Conservation (phyloP, 2,113 vertebrate species). For the Cyprinodon variegatus region DNA sequence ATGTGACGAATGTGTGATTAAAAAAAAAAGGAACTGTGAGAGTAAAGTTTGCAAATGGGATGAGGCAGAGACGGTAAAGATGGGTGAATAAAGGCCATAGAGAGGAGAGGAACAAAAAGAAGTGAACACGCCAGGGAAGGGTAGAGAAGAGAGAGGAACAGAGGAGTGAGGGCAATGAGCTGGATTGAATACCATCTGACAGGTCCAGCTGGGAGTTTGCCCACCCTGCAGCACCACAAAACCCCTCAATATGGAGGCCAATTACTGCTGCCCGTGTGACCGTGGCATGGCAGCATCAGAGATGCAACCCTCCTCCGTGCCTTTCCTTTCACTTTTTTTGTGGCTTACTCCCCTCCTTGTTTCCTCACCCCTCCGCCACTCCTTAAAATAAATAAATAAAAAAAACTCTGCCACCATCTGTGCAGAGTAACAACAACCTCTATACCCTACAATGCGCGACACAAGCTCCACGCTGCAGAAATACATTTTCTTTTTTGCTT, state of each 20-base stretch:
- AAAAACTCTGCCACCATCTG: slow-evolving; percentile 80
- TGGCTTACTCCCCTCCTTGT: slow-evolving; percentile 15
- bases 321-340: slow-evolving; percentile 42
- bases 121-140: slow-evolving; percentile 50
- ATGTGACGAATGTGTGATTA: slow-evolving; percentile 31
- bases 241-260: slow-evolving; percentile 84
- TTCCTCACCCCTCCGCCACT: slow-evolving; percentile 37
- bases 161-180: slow-evolving; percentile 80
- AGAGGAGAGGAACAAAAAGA: slow-evolving; percentile 48
- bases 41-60: slow-evolving; percentile 52
- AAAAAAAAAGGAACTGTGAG: slow-evolving; percentile 29
- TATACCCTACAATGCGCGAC: slow-evolving; percentile 70
- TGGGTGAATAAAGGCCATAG: slow-evolving; percentile 24
- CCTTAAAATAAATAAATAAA: slow-evolving; percentile 62
- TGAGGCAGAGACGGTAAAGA: slow-evolving; percentile 29
- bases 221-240: slow-evolving; percentile 80
- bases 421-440: slow-evolving; percentile 82
- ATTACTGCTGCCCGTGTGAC: slow-evolving; percentile 84
- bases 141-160: slow-evolving; percentile 53
- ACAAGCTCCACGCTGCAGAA: slow-evolving; percentile 59
- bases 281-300: slow-evolving; percentile 77
- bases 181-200: slow-evolving; percentile 84
- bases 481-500: slow-evolving; percentile 39
- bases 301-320: slow-evolving; percentile 51
- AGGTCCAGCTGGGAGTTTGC: slow-evolving; percentile 84